Conservation (phyloP, 2,797 vertebrate species). For the Muscicapa comitata region DNA sequence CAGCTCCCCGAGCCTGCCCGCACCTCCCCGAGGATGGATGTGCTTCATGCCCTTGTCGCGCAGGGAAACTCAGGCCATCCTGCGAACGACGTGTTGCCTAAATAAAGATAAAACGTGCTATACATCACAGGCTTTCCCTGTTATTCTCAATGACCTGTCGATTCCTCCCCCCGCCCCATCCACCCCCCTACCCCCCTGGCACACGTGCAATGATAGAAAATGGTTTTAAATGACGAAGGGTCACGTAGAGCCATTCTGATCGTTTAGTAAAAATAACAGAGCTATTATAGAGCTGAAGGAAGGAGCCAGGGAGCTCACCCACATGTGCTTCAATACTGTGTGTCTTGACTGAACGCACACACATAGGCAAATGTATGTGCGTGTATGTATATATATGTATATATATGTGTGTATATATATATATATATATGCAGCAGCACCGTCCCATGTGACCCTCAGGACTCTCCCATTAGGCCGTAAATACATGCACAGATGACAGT, state of each 20-base stretch:
- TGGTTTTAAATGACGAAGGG: slow-evolving; percentile 65
- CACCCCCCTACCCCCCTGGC: not conserved
- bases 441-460: not conserved
- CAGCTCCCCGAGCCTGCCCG: not conserved
- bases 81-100: not conserved
- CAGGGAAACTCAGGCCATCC: not conserved
- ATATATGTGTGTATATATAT: accelerated
- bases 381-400: accelerated
- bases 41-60: not conserved
- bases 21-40: not conserved
- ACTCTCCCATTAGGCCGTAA: slow-evolving; percentile 38
- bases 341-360: not conserved
- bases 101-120: slow-evolving; percentile 41
- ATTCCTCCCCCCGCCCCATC: not conserved
- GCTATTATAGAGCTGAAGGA: slow-evolving; percentile 67
- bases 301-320: slow-evolving; percentile 38
- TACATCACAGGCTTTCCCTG: slow-evolving; percentile 27
- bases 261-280: slow-evolving; percentile 76
- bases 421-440: not conserved
- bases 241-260: slow-evolving; percentile 72
- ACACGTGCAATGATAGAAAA: slow-evolving; percentile 65
- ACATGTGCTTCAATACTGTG: not conserved
- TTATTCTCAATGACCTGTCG: slow-evolving; percentile 9
- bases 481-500: not conserved
- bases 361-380: too few relatives aligned